phyloP scores from a whole-genome alignment of 2,797 vertebrate genomes.

The Argentina silus region DNA sequence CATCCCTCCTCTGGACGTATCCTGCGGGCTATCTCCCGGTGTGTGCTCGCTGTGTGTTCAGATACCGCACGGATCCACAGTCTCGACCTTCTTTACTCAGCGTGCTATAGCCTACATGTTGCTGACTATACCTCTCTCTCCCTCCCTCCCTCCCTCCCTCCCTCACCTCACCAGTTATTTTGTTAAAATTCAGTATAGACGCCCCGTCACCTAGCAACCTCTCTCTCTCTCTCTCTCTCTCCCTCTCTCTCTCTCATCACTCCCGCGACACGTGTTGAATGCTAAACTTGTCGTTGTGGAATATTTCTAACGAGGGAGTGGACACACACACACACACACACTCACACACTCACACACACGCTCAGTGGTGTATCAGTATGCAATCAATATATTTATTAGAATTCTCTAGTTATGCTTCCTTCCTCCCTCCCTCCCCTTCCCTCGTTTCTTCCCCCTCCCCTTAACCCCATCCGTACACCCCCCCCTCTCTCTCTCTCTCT shows the following conservation, averaged over 20 bases:
- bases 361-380: slow-evolving; percentile 41
- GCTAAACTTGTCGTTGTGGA: slow-evolving; percentile 72
- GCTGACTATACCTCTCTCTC: slow-evolving; percentile 55
- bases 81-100: slow-evolving; percentile 69
- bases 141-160: slow-evolving; percentile 16
- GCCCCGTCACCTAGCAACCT: slow-evolving; percentile 81
- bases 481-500: background rate
- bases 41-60: slow-evolving; percentile 7
- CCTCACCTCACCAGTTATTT: slow-evolving; percentile 64
- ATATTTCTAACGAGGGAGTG: slow-evolving; percentile 22
- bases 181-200: slow-evolving; percentile 85
- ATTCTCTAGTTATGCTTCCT: background rate
- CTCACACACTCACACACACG: slow-evolving; percentile 10
- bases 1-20: slow-evolving; percentile 73
- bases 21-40: slow-evolving; percentile 53
- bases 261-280: slow-evolving; percentile 83
- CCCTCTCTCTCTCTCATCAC: slow-evolving; percentile 62
- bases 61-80: slow-evolving; percentile 49
- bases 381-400: slow-evolving; percentile 31
- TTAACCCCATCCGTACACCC: background rate
- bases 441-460: background rate
- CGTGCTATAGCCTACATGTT: slow-evolving; percentile 69
- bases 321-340: slow-evolving; percentile 18
- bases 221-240: slow-evolving; percentile 47
- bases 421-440: background rate